Evolutionary conservation across 2,113 vertebrate species (phyloP), one percentile per base, ranked within the genome.

Genomic region (Fregetta grallaria): DNA sequence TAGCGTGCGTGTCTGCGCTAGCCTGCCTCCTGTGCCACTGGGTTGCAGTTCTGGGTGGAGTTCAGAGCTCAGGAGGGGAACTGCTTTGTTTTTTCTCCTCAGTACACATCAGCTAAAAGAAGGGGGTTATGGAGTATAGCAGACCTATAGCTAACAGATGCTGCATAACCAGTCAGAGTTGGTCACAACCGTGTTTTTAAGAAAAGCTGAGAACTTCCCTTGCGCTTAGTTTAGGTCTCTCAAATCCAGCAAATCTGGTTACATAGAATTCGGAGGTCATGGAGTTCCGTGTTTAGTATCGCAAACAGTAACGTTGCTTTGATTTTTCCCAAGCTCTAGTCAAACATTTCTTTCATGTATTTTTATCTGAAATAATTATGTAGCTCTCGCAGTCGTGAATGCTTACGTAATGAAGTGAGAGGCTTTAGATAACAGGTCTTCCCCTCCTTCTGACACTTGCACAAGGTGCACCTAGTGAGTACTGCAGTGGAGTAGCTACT

Each of bases 341-440:
- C 1, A 16, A 74, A 42, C 0, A 0, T 7, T 47, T 58, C n/a
- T 45, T 17, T 19, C 11, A 25, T 38, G 5, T 49, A 11, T 73
- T 89, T 91, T 91, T 42, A 25, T 45, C 17, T 67, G 44, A 85
- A 47, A 7, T 40, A 67, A 26, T 71, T 19, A 5, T 1, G 5
- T 29, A 44, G 9, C 14, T 42, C 62, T 55, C 0, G 1, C 0
- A 1, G 27, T 32, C 5, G 3, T 32, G 34, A 55, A 19, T 52
- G 32, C 32, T 67, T 34, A 18, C 7, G 21, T 29, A 18, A 9
- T 19, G 9, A 58, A 63, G 42, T 7, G 50, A 77, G 67, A 34
- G 21, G 4, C 42, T 65, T 74, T 59, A 42, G 58, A 10, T 58
- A 36, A 22, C 9, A 26, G 44, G 34, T 56, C 34, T 90, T 80